phyloP scores from a whole-genome alignment of 2,113 vertebrate genomes.

The Aythya baeri region DNA sequence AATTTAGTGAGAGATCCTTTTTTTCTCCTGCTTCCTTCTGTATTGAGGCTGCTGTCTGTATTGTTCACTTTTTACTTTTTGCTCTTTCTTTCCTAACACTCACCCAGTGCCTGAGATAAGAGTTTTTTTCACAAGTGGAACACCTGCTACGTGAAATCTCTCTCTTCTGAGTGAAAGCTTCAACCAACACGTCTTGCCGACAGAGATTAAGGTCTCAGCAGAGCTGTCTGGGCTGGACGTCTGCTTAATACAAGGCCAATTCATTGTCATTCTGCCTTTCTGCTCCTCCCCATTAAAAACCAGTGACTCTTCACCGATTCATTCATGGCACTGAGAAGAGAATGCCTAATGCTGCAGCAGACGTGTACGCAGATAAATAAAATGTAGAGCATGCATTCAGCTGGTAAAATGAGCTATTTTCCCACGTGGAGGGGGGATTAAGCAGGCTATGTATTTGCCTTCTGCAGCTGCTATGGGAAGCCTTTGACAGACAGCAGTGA shows the following conservation, averaged over 20 bases:
- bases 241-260: conserved; percentile 14
- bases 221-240: neutral
- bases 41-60: neutral
- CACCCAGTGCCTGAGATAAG: neutral
- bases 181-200: neutral
- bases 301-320: conserved; percentile 31
- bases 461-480: neutral
- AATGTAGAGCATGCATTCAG: neutral
- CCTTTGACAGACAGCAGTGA: neutral
- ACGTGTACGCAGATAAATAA: neutral
- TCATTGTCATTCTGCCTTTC: conserved; percentile 34
- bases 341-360: conserved; percentile 24
- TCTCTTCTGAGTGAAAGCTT: conserved; percentile 25
- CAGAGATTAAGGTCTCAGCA: neutral
- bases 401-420: conserved; percentile 20
- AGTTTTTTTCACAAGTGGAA: conserved; percentile 9
- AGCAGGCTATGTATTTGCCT: neutral
- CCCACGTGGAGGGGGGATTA: neutral
- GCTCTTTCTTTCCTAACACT: neutral
- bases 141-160: conserved; percentile 25
- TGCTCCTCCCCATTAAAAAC: conserved; percentile 48
- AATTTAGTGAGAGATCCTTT: neutral
- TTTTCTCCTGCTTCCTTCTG: neutral
- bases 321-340: neutral
- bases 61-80: conserved; percentile 11